Conservation (phyloP, 2,797 vertebrate genomes). For the Pseudochirops cupreus region DNA sequence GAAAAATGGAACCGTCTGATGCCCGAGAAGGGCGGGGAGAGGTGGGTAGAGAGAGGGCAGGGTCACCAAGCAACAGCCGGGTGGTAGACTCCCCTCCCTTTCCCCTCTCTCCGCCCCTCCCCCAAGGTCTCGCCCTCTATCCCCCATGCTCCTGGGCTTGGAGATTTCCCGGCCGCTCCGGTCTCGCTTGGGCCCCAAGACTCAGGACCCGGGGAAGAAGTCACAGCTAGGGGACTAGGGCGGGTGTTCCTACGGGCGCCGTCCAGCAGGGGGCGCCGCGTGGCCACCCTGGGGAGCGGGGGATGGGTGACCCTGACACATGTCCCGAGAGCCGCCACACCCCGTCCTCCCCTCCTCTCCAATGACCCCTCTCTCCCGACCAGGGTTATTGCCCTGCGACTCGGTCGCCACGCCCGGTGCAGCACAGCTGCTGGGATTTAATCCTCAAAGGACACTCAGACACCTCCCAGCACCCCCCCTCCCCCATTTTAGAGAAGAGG, state of each 20-base stretch:
- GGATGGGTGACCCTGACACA: neutral
- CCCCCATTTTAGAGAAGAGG: neutral
- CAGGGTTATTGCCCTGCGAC: neutral
- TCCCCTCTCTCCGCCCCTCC: constrained; percentile 38
- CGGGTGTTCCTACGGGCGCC: neutral
- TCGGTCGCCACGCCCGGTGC: rapidly evolving
- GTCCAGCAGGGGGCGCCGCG: neutral
- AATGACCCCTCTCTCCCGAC: too few species aligned
- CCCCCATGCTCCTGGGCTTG: neutral
- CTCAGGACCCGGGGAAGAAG: neutral
- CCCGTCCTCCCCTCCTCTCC: neutral
- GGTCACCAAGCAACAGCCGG: constrained; percentile 74
- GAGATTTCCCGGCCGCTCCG: neutral
- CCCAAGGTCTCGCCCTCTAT: constrained; percentile 12
- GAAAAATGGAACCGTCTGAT: constrained; percentile 63
- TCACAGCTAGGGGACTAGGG: neutral
- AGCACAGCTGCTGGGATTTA: neutral
- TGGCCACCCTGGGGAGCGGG: neutral
- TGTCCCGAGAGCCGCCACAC: neutral
- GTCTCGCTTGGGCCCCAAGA: neutral
- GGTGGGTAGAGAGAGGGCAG: constrained; percentile 61
- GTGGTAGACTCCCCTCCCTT: constrained; percentile 60
- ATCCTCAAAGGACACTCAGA: neutral
- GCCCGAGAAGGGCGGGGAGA: neutral
- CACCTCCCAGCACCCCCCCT: neutral